Evolutionary conservation across 2,888 invertebrate species (phyloP), one percentile per base, ranked within the genome.

Genomic region (Drosophila nr. fundita): DNA sequence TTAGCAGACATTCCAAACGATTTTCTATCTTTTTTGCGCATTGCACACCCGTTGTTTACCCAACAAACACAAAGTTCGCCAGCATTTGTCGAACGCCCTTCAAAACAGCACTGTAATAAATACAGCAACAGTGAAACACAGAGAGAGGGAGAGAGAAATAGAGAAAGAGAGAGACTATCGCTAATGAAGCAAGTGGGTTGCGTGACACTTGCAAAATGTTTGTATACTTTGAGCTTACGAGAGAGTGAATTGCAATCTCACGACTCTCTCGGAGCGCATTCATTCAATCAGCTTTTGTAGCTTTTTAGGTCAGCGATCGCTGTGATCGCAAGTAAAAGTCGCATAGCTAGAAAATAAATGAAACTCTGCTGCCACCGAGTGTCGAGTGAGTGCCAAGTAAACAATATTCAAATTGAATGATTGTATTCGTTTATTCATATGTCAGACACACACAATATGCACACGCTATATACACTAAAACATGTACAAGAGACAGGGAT

Each of bases 271-370:
- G 32, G 67, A 76, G 72, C 80, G 76, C 82, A 82, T 84, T 85
- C 83, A 87, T 82, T 85, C 83, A 87, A 83, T 85, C 85, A 81
- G 73, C 81, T 80, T 84, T 85, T 82, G 63, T 77, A 60, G 82
- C 73, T 84, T 87, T 87, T 86, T 87, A 74, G 87, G 87, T 88
- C 89, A 87, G 84, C 82, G 77, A 82, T 83, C 79, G 80, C 49
- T 55, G 32, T 15, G 80, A 74, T 73, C 72, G 68, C 80, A 82
- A 87, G 85, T 83, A 83, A 86, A 81, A 88, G 88, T 81, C 73
- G 87, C 80, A 78, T 55, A 76, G 76, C 88, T 83, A 86, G 81
- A 84, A 82, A 83, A 72, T 70, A 76, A 76, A 80, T 80, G 69
- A 73, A 79, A 74, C 61, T 36, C 36, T 34, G 67, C 63, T 61